Evolutionary conservation across 2,888 invertebrate species (phyloP).

Genomic region (Boloria selene): DNA sequence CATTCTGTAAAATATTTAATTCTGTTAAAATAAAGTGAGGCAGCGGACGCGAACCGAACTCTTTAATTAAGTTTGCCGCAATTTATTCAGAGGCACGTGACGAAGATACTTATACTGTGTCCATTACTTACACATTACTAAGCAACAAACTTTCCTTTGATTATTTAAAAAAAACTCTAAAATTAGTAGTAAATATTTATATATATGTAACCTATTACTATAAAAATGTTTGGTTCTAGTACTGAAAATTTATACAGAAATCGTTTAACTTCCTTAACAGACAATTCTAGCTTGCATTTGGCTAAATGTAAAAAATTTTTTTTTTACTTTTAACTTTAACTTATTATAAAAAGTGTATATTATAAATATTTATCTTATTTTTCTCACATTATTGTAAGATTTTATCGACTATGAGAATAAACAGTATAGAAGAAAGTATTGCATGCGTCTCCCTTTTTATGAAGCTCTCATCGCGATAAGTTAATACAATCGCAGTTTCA

Average conservation of each 20-base stretch:
- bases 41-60: slow-evolving; percentile 43
- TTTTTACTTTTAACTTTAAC: no score
- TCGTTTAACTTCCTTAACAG: no score
- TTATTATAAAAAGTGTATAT: slow-evolving; percentile 4
- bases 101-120: slow-evolving; percentile 28
- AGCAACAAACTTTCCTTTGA: background rate
- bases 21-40: slow-evolving; percentile 41
- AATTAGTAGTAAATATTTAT: no score
- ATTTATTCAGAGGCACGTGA: slow-evolving; percentile 67
- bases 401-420: slow-evolving; percentile 13
- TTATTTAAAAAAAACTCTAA: no score
- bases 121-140: slow-evolving; percentile 17
- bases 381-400: slow-evolving; percentile 22
- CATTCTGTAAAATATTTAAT: slow-evolving; percentile 36
- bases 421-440: slow-evolving; percentile 11
- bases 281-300: no score
- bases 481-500: slow-evolving; percentile 9
- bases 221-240: background rate
- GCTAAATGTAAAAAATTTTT: no score
- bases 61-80: slow-evolving; percentile 68
- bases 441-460: slow-evolving; percentile 4
- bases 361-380: slow-evolving; percentile 12
- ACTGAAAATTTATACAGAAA: no score
- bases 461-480: slow-evolving; percentile 10
- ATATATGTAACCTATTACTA: background rate